Percentiles rank a stretch among this genome's conserved stretches.
Evolutionary conservation across 2,113 vertebrate genomes (phyloP).

Genomic region (Dipodomys spectabilis): DNA sequence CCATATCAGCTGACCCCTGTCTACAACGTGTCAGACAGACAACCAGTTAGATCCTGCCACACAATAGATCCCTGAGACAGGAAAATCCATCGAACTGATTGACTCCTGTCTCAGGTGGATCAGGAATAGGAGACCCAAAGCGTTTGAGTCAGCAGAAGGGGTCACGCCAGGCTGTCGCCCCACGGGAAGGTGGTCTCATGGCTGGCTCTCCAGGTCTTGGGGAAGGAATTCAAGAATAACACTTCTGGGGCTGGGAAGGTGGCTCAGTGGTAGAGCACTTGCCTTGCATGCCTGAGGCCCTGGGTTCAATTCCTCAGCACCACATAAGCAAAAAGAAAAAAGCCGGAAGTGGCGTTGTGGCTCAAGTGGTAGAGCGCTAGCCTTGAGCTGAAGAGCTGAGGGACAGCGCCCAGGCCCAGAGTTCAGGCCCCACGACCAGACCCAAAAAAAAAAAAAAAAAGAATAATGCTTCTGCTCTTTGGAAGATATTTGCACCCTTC

Average conservation of each 20-base stretch:
- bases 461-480: not conserved
- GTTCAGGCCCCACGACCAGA: too few relatives aligned
- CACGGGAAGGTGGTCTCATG: fast-evolving
- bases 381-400: too few relatives aligned
- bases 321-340: too few relatives aligned
- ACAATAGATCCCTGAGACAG: not conserved
- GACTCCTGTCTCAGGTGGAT: not conserved
- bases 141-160: not conserved
- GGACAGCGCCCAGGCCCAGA: too few relatives aligned
- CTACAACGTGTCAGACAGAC: not conserved
- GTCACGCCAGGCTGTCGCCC: fast-evolving
- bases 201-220: not conserved
- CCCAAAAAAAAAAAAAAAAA: not conserved
- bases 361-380: too few relatives aligned
- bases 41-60: not conserved
- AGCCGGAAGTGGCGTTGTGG: too few relatives aligned
- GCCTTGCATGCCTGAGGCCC: too few relatives aligned
- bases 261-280: too few relatives aligned
- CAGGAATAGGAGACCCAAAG: not conserved
- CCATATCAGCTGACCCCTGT: fast-evolving
- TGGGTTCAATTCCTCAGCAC: too few relatives aligned
- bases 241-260: not conserved
- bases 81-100: not conserved
- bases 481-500: not conserved
- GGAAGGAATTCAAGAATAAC: not conserved